Percentiles rank a stretch among this genome's conserved stretches.
These are phyloP conservation scores for Helostoma temminkii DNA, from an alignment of 2,797 vertebrate species.

Conservation along the genomic window DNA sequence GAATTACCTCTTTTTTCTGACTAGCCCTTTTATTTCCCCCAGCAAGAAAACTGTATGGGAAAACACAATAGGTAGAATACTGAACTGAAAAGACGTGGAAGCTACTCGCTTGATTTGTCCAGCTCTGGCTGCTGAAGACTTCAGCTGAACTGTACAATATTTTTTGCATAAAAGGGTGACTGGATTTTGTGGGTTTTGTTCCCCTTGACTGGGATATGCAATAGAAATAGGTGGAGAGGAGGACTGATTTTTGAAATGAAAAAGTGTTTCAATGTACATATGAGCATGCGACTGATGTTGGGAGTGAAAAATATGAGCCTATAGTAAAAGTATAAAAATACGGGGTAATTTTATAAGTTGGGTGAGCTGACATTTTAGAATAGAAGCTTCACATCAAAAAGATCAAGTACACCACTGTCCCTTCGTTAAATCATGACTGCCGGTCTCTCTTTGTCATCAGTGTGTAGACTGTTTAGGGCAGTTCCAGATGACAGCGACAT, in stretches of 20 bases:
- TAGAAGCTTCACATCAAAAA: conserved; percentile 3
- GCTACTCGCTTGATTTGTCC: conserved; percentile 7
- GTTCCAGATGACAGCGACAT: conserved; percentile 45
- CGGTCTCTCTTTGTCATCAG: conserved; percentile 61
- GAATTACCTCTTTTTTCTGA: conserved; percentile 27
- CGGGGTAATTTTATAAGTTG: not conserved
- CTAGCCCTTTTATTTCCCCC: conserved; percentile 16
- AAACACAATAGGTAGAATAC: conserved; percentile 20
- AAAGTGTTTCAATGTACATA: not conserved
- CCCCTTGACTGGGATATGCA: not conserved
- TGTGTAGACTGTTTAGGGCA: conserved; percentile 49
- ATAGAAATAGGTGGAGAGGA: not conserved
- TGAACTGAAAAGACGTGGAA: conserved; percentile 29
- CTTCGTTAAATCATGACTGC: conserved; percentile 57
- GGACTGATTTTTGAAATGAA: not conserved
- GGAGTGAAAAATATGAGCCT: not conserved
- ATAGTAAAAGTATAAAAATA: not conserved
- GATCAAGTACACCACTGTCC: conserved; percentile 7
- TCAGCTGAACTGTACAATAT: conserved; percentile 6
- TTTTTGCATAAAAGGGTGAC: not conserved
- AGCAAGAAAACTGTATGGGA: conserved; percentile 16
- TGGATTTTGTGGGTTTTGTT: conserved; percentile 1
- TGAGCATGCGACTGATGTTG: not conserved
- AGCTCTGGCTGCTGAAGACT: conserved; percentile 4
- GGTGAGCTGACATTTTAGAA: not conserved